Evolutionary conservation across 2,888 invertebrate genomes (phyloP), one percentile per base, ranked within the genome.

Genomic region (Tipula confusa): DNA sequence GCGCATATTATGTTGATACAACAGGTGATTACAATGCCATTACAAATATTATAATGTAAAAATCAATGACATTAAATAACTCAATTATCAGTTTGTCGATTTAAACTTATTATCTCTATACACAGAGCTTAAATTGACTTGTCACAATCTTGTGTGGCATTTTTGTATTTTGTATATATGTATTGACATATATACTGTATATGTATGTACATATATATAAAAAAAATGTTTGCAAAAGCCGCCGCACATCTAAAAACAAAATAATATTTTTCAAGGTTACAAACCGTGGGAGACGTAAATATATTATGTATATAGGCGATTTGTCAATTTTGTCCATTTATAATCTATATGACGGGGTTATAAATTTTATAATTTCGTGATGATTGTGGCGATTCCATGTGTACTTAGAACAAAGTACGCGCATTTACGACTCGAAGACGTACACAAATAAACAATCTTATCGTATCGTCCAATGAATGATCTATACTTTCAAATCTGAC

Each of bases 51-150:
- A 9, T 64, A 64, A 64, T 64, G 64, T 24, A 18, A 64, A 43
- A 24, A 64, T 64, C 64, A 64, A 64, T 64, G 64, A 64, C 64
- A 64, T 64, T 64, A 64, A 64, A 64, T 64, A 24, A 64, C 64
- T 64, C 24, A 64, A 64, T 64, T 64, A 64, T 64, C 64, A 64
- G 24, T 64, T 64, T 18, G 24, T 64, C 24, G 64, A 64, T 64
- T 24, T 18, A 11, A 64, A 64, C n/a, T n/a, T n/a, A 64, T 64
- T 64, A 64, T 64, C 64, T 18, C 24, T 24, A 64, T n/a, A n/a
- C n/a, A n/a, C n/a, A n/a, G 24, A 64, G 64, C 64, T 64, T 64
- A 64, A 64, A 64, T 64, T 64, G 64, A 64, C 9, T 64, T 64
- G 64, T 64, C 9, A 9, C 2, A 18, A 18, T 64, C 24, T n/a